phyloP scores from a whole-genome alignment of 2,113 vertebrate species.

The Pungitius pungitius region DNA sequence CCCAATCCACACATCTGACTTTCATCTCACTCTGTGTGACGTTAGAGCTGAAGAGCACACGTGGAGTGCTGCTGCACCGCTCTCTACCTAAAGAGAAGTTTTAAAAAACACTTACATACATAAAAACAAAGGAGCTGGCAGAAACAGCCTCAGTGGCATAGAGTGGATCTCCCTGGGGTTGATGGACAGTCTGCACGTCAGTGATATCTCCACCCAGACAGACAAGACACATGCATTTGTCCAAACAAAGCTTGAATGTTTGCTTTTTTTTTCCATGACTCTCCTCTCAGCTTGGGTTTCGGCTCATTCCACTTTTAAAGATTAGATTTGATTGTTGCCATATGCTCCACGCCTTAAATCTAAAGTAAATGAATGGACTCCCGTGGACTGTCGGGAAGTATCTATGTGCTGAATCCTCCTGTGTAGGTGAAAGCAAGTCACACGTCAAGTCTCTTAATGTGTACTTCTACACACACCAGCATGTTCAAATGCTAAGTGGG shows the following conservation, averaged over 20 bases:
- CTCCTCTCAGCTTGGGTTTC: no score
- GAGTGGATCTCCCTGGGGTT: slow-evolving; percentile 51
- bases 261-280: no score
- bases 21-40: slow-evolving; percentile 38
- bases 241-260: slow-evolving; percentile 5
- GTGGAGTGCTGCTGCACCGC: slow-evolving; percentile 15
- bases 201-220: slow-evolving; percentile 37
- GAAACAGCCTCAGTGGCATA: slow-evolving; percentile 49
- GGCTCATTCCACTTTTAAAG: slow-evolving; percentile 1
- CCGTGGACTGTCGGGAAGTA: no score
- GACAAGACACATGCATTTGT: slow-evolving; percentile 34
- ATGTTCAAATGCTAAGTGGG: background rate
- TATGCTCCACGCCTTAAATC: background rate
- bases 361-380: background rate
- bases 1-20: slow-evolving; percentile 6
- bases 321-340: slow-evolving; percentile 1
- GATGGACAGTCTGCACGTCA: slow-evolving; percentile 56
- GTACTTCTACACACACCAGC: background rate
- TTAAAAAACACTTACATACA: slow-evolving; percentile 5
- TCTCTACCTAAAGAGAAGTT: slow-evolving; percentile 18
- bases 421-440: background rate
- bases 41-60: slow-evolving; percentile 9
- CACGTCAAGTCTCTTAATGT: background rate
- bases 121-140: background rate
- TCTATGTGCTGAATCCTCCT: no score